Evolutionary conservation across 2,888 invertebrate genomes (phyloP).

Genomic region (Drosophila crucigera): DNA sequence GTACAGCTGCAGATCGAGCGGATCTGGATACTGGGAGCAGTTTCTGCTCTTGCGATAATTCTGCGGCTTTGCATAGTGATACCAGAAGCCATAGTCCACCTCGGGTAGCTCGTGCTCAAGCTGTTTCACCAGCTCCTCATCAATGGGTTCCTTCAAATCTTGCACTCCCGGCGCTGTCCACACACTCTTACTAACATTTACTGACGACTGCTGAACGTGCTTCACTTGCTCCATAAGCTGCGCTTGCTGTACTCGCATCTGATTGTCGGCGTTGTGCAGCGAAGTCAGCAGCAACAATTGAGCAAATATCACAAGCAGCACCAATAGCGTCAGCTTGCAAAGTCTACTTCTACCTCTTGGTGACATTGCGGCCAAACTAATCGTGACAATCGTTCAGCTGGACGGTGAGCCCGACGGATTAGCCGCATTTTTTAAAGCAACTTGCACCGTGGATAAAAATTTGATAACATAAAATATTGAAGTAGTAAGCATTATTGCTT

Average conservation of each 20-base stretch:
- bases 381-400: conserved; percentile 4
- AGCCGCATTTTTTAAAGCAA: background rate
- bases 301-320: conserved; percentile 26
- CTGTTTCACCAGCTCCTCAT: conserved; percentile 52
- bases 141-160: conserved; percentile 48
- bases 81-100: conserved; percentile 67
- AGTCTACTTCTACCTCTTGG: conserved; percentile 52
- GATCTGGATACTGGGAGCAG: conserved; percentile 93
- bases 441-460: background rate
- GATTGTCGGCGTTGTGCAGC: conserved; percentile 12
- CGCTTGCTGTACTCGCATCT: background rate
- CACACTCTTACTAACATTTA: background rate
- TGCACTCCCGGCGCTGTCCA: background rate
- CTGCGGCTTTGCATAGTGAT: conserved; percentile 55
- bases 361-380: conserved; percentile 58
- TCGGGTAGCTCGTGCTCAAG: conserved; percentile 66
- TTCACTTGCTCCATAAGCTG: background rate
- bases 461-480: background rate
- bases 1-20: conserved; percentile 95
- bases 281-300: conserved; percentile 50
- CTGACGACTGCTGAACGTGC: background rate
- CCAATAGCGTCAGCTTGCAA: conserved; percentile 45
- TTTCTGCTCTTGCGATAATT: conserved; percentile 70
- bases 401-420: background rate
- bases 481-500: background rate